Percentiles rank a stretch among this genome's conserved stretches.
Evolutionary conservation across 2,113 vertebrate species (phyloP).

Genomic region (Chrysochloris asiatica): DNA sequence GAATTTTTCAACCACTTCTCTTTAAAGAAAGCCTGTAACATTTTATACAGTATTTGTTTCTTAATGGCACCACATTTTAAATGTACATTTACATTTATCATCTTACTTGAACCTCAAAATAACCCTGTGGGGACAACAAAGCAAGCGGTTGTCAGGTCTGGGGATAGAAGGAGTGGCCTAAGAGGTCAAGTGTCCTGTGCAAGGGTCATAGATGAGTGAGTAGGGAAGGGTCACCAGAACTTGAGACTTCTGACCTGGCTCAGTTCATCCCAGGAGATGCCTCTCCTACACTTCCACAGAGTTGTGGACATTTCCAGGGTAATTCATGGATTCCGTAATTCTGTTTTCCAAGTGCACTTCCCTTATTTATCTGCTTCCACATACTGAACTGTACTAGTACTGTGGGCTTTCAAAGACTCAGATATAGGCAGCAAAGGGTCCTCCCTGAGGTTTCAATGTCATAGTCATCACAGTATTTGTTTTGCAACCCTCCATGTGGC

Average conservation of each 20-base stretch:
- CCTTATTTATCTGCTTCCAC: not conserved
- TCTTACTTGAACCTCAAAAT: conserved; percentile 36
- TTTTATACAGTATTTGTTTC: conserved; percentile 48
- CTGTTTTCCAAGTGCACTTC: not conserved
- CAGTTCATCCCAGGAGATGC: not conserved
- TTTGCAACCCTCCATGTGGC: not conserved
- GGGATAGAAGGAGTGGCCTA: not conserved
- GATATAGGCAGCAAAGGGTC: not conserved
- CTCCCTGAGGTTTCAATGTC: not conserved
- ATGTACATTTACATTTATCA: conserved; percentile 37
- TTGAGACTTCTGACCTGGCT: not conserved
- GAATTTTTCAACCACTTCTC: conserved; percentile 59
- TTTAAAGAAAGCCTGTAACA: not conserved
- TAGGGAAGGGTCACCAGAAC: not conserved
- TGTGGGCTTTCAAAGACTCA: not conserved
- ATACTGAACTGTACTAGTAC: not conserved
- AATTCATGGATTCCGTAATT: not conserved
- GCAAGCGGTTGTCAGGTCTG: not conserved
- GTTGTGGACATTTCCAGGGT: conserved; percentile 5
- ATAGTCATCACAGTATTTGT: not conserved
- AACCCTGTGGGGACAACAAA: not conserved
- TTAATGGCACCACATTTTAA: conserved; percentile 32
- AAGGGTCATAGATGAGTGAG: not conserved
- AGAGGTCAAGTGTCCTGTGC: not conserved
- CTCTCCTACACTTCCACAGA: conserved; percentile 22